phyloP scores from a whole-genome alignment of 1,140 invertebrate genomes.

The honey bee (Apis mellifera) region Amel_HAv3.1 CM009937.2:6028501-6029000 shows the following conservation, averaged over 20 bases:
- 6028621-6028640: no score
- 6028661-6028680: no score
- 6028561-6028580: no score
- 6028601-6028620: no score
- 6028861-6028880: constrained; percentile 24
- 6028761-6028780: background rate
- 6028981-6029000: constrained; percentile 41
- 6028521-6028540: no score
- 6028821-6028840: background rate
- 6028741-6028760: background rate
- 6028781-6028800: background rate
- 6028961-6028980: constrained; percentile 26
- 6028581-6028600: no score
- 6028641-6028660: no score
- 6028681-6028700: no score
- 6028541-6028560: no score
- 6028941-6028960: background rate
- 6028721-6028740: background rate
- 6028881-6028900: constrained; percentile 35
- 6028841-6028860: constrained; percentile 6
- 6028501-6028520: no score
- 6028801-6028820: constrained; percentile 24
- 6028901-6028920: constrained; percentile 21
- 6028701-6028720: background rate
- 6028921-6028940: no score